These are phyloP conservation scores for Pachyrhynchus sulphureomaculatus DNA, from an alignment of 1,140 invertebrate species.

Conservation along the genomic window DNA sequence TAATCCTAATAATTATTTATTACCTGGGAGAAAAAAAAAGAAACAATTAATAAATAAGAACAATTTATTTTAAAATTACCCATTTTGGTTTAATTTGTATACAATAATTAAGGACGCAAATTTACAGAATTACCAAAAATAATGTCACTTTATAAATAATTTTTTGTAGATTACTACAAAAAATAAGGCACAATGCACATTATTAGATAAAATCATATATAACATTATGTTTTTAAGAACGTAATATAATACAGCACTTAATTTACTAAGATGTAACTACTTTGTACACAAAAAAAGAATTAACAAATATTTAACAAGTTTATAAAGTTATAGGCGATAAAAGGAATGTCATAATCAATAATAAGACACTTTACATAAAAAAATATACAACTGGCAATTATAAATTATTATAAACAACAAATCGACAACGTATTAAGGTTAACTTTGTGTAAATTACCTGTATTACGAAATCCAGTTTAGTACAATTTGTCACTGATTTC, in stretches of 20 bases:
- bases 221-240: not conserved
- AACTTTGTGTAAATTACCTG: too few relatives aligned
- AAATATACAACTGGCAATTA: not conserved
- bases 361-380: conserved; percentile 10
- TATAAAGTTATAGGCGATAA: conserved; percentile 20
- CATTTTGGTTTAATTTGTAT: conserved; percentile 44
- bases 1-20: too few relatives aligned
- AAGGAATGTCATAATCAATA: conserved; percentile 18
- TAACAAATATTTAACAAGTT: conserved; percentile 29
- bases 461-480: too few relatives aligned
- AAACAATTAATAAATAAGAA: conserved; percentile 40
- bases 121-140: conserved; percentile 22
- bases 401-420: not conserved
- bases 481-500: too few relatives aligned
- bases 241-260: conserved; percentile 9
- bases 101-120: conserved; percentile 35
- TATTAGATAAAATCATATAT: conserved; percentile 5
- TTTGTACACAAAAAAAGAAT: conserved; percentile 26
- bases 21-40: conserved; percentile 8
- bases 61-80: conserved; percentile 43
- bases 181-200: conserved; percentile 36
- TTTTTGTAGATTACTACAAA: conserved; percentile 15
- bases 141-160: not conserved
- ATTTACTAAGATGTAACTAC: conserved; percentile 4
- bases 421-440: too few relatives aligned